These are phyloP conservation scores for Scrobipalpa costella DNA, from an alignment of 2,888 invertebrate species.

Conservation along the genomic window DNA sequence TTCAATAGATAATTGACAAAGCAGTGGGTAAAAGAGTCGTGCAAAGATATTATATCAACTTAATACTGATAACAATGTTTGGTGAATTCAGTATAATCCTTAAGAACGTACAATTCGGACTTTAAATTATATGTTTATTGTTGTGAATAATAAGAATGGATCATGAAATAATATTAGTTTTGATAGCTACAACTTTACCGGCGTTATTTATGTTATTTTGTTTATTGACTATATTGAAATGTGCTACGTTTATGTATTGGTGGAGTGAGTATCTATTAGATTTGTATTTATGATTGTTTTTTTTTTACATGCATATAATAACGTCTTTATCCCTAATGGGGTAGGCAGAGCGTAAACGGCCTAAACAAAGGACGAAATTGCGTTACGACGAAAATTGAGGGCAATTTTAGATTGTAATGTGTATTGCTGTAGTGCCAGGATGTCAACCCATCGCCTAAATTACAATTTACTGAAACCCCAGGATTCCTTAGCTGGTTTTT, in stretches of 20 bases:
- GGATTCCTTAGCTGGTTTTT: too few relatives aligned
- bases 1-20: not conserved
- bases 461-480: too few relatives aligned
- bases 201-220: conserved; percentile 9
- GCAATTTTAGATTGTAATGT: too few relatives aligned
- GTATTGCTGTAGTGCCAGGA: too few relatives aligned
- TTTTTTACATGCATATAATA: too few relatives aligned
- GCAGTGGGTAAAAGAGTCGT: not conserved
- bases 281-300: not conserved
- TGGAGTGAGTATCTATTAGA: conserved; percentile 23
- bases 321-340: too few relatives aligned
- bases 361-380: too few relatives aligned
- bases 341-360: too few relatives aligned
- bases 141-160: not conserved
- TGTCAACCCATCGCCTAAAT: too few relatives aligned
- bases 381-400: too few relatives aligned
- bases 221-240: not conserved
- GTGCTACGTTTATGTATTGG: conserved; percentile 6
- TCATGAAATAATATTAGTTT: not conserved
- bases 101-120: not conserved
- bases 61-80: conserved; percentile 11
- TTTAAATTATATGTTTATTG: not conserved
- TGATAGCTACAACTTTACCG: conserved; percentile 12
- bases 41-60: not conserved
- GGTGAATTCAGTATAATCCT: not conserved